These are phyloP conservation scores for Oreohelix idahoensis DNA, from an alignment of 1,140 invertebrate genomes.

Conservation along the genomic window DNA sequence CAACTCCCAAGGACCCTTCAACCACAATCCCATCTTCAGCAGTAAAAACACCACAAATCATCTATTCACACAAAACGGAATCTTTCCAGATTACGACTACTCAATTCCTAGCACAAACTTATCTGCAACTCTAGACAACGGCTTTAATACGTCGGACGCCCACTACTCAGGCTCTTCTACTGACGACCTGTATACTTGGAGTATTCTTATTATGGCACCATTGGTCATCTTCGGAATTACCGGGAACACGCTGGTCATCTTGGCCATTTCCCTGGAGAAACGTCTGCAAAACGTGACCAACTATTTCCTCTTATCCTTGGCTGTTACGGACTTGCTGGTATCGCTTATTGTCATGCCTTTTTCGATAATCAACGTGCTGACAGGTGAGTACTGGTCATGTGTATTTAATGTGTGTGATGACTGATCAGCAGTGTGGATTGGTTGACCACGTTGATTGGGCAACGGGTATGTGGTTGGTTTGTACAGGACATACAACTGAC, in stretches of 20 bases:
- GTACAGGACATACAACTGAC: too few relatives aligned
- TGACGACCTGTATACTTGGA: conserved; percentile 56
- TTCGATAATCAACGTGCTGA: conserved; percentile 75
- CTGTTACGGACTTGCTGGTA: conserved; percentile 95
- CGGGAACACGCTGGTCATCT: conserved; percentile 95
- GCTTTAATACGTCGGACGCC: not conserved
- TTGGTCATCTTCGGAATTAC: conserved; percentile 75
- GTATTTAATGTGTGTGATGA: not conserved
- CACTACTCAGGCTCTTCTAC: not conserved
- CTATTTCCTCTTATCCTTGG: conserved; percentile 94
- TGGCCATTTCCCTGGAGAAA: conserved; percentile 95
- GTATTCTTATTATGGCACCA: conserved; percentile 59
- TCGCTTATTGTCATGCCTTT: conserved; percentile 83
- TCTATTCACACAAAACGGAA: not conserved
- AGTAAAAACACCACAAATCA: not conserved
- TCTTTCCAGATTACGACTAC: not conserved
- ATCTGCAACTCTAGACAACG: not conserved
- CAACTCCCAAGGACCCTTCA: not conserved
- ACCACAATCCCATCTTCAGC: not conserved
- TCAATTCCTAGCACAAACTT: not conserved
- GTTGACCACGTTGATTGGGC: too few relatives aligned
- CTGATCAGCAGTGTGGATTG: too few relatives aligned
- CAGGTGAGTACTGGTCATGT: conserved; percentile 75
- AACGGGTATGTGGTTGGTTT: too few relatives aligned
- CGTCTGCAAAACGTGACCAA: conserved; percentile 94